Conservation (phyloP, 2,888 invertebrate genomes). For the Desoria tigrina region DNA sequence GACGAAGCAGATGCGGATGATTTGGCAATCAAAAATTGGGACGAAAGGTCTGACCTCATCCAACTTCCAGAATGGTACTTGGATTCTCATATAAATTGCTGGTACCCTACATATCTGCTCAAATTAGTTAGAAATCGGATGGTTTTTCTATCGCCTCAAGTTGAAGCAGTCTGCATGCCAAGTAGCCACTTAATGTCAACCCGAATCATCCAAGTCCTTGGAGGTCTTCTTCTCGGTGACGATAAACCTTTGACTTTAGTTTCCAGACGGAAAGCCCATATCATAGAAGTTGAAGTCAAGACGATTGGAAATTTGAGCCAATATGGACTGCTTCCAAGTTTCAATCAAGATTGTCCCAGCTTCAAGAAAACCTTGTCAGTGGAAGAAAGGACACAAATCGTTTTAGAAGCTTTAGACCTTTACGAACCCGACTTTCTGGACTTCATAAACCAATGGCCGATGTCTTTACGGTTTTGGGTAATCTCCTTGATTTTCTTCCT, state of each 20-base stretch:
- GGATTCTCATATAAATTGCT: conserved; percentile 64
- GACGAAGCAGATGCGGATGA: conserved; percentile 26
- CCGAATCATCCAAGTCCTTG: conserved; percentile 44
- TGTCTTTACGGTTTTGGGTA: conserved; percentile 25
- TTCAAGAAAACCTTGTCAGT: conserved; percentile 1
- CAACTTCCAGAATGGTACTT: conserved; percentile 68
- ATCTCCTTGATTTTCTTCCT: conserved; percentile 19
- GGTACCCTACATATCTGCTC: conserved; percentile 68
- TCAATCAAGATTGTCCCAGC: background rate
- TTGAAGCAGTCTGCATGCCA: conserved; percentile 34
- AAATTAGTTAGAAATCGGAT: conserved; percentile 62
- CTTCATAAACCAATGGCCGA: conserved; percentile 25
- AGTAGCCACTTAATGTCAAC: conserved; percentile 40
- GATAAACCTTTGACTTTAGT: conserved; percentile 20
- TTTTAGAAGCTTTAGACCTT: conserved; percentile 4
- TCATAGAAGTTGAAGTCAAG: conserved; percentile 3
- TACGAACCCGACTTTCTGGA: background rate
- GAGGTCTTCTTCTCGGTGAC: conserved; percentile 44
- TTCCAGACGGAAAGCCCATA: conserved; percentile 22
- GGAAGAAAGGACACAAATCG: conserved; percentile 14
- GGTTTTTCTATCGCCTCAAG: conserved; percentile 40
- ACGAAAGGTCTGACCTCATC: conserved; percentile 50
- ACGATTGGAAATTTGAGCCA: background rate
- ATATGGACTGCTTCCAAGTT: conserved; percentile 12
- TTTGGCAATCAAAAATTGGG: conserved; percentile 53